phyloP scores from a whole-genome alignment of 2,888 invertebrate genomes.

The Athalia rosae region DNA sequence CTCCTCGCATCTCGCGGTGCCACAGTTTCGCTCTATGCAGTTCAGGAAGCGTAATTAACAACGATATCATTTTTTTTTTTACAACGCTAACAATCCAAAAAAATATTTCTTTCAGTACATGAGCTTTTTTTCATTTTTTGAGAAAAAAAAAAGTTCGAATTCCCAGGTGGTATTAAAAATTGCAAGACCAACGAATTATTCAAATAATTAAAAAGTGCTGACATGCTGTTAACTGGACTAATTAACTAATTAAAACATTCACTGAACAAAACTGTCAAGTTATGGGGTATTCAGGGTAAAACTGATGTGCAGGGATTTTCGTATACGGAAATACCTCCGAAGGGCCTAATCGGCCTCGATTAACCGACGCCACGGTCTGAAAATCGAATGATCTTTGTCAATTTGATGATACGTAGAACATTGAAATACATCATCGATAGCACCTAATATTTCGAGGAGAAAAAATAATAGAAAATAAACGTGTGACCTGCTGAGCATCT shows the following conservation, averaged over 20 bases:
- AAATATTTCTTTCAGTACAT: background rate
- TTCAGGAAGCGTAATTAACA: constrained; percentile 37
- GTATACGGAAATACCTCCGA: constrained; percentile 57
- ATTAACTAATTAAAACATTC: constrained; percentile 33
- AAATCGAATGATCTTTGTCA: constrained; percentile 52
- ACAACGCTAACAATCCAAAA: no score
- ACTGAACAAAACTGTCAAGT: constrained; percentile 39
- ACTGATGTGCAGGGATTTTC: constrained; percentile 25
- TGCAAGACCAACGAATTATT: background rate
- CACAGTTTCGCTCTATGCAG: constrained; percentile 84
- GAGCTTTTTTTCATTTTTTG: constrained; percentile 1
- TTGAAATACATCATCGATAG: background rate
- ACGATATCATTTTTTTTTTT: background rate
- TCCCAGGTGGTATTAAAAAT: constrained; percentile 12
- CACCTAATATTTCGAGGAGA: background rate
- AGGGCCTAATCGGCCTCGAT: constrained; percentile 56
- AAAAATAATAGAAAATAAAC: background rate
- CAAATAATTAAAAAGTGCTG: background rate
- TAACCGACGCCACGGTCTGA: constrained; percentile 61
- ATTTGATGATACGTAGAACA: constrained; percentile 26
- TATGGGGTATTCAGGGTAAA: background rate
- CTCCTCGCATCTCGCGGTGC: constrained; percentile 84
- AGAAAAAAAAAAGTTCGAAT: background rate
- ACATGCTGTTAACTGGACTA: constrained; percentile 23
- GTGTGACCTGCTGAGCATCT: no score